Conservation (phyloP, 2,888 invertebrate genomes). For the Cheilosia pagana region DNA sequence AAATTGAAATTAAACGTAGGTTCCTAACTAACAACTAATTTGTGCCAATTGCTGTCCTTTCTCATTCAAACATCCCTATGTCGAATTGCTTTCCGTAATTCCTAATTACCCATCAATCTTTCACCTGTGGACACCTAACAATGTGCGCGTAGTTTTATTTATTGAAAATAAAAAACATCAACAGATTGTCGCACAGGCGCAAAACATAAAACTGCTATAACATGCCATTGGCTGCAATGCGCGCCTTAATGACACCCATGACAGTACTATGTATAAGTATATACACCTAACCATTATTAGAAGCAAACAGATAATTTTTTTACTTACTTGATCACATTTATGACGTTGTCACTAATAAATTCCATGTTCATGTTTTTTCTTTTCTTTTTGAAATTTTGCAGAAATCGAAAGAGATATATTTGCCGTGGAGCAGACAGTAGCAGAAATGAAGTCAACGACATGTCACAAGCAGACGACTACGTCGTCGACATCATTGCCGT, state of each 20-base stretch:
- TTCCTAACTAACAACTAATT: not conserved
- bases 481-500: conserved; percentile 51
- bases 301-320: conserved; percentile 3
- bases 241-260: conserved; percentile 5
- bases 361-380: conserved; percentile 15
- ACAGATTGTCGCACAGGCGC: conserved; percentile 10
- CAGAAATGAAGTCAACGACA: conserved; percentile 69
- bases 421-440: conserved; percentile 25
- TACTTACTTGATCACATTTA: conserved; percentile 23
- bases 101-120: conserved; percentile 23
- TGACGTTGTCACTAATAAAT: conserved; percentile 40
- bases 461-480: conserved; percentile 62
- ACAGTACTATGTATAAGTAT: not conserved
- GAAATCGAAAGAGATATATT: conserved; percentile 52
- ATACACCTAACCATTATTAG: not conserved
- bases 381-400: conserved; percentile 42
- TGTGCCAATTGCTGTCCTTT: not conserved
- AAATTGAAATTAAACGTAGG: not conserved
- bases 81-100: conserved; percentile 11
- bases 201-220: not conserved
- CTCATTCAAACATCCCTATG: not conserved
- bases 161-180: not conserved
- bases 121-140: conserved; percentile 16
- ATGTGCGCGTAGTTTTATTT: conserved; percentile 8
- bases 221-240: not conserved